Conservation (phyloP, 2,113 vertebrate species). For the Forbesichthys papilliferus region DNA sequence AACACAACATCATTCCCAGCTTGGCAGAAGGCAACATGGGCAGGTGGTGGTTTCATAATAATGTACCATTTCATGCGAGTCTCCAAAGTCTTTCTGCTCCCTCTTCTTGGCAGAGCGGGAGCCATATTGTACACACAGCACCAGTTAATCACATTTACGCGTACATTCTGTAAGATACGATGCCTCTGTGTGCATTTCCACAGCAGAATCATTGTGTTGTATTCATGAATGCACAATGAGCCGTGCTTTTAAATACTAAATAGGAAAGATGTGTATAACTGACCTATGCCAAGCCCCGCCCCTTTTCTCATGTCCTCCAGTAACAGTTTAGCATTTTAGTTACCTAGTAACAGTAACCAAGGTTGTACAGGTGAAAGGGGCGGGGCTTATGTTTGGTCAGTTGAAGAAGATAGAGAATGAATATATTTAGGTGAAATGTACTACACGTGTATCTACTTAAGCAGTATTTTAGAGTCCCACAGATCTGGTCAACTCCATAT, state of each 20-base stretch:
- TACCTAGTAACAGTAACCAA: too few species aligned
- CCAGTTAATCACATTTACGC: conserved; percentile 42
- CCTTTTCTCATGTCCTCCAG: too few species aligned
- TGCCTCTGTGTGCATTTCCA: conserved; percentile 18
- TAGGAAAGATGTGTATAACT: conserved; percentile 54
- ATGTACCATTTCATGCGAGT: conserved; percentile 27
- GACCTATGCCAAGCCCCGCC: not conserved
- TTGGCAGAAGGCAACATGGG: conserved; percentile 14
- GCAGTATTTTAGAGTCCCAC: conserved; percentile 30
- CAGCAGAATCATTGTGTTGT: conserved; percentile 42
- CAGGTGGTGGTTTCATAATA: conserved; percentile 39
- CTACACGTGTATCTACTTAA: conserved; percentile 31
- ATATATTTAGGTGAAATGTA: conserved; percentile 46
- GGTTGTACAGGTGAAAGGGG: too few species aligned
- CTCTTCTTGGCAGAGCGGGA: conserved; percentile 23
- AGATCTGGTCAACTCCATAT: too few species aligned
- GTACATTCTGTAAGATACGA: conserved; percentile 38
- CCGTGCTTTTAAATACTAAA: conserved; percentile 56
- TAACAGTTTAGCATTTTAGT: too few species aligned
- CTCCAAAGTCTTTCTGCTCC: conserved; percentile 24
- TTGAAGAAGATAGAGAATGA: conserved; percentile 37
- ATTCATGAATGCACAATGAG: conserved; percentile 56
- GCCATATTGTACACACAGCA: conserved; percentile 31
- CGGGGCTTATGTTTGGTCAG: too few species aligned
- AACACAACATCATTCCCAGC: conserved; percentile 27